Conservation (phyloP, 2,797 vertebrate species). For the Scolopax rusticola region DNA sequence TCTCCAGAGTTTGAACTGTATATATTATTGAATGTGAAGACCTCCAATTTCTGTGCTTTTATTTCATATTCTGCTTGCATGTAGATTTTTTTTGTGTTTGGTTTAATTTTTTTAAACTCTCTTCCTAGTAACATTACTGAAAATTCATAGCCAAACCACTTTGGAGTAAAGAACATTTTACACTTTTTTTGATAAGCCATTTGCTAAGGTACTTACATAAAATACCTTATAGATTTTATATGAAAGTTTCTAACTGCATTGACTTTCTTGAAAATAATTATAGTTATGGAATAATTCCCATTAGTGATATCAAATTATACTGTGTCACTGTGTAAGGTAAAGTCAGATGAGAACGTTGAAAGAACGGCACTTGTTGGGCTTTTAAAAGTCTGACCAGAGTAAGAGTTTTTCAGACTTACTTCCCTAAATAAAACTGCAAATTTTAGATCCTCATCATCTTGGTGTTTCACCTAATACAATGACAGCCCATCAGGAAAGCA, state of each 20-base stretch:
- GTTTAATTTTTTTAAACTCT: neutral
- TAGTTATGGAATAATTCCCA: neutral
- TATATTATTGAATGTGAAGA: neutral
- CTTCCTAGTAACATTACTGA: neutral
- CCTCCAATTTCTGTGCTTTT: neutral
- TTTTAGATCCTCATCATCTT: neutral
- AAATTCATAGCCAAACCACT: neutral
- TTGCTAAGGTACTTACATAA: neutral
- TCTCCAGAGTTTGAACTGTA: neutral
- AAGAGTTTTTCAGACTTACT: neutral
- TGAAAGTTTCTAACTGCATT: neutral
- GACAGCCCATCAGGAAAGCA: neutral
- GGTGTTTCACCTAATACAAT: neutral
- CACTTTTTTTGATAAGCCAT: neutral
- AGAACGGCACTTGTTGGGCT: neutral
- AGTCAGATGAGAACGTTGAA: neutral
- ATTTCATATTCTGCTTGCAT: neutral
- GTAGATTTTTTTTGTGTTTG: accelerated
- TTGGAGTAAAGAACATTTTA: neutral
- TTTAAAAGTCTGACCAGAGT: neutral
- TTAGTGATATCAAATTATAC: neutral
- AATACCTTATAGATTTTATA: neutral
- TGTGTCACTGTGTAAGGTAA: neutral
- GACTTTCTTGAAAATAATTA: neutral
- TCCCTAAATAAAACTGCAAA: neutral